A percentile compares a stretch with the other conserved stretches of the same genome.
These are phyloP conservation scores for Pteronotus mesoamericanus DNA, from an alignment of 2,797 vertebrate genomes.

Conservation along the genomic window DNA sequence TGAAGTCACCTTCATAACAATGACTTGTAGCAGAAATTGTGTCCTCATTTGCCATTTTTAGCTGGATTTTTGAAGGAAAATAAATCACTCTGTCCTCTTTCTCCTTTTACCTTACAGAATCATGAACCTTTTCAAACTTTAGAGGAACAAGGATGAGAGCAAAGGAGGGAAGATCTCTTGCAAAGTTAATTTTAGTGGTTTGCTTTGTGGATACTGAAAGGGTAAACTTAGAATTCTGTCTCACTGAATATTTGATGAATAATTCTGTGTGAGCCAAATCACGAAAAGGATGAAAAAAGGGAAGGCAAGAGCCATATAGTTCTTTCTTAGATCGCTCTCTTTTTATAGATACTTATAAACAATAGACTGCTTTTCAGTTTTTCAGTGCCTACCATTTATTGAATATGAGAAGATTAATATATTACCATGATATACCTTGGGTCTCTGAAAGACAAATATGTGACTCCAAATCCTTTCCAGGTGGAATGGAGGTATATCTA, in stretches of 20 bases:
- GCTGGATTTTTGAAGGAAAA: slow-evolving; percentile 52
- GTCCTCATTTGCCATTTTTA: slow-evolving; percentile 68
- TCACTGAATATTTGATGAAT: slow-evolving; percentile 9
- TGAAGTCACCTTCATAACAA: slow-evolving; percentile 69
- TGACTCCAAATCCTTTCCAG: background rate
- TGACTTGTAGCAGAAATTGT: slow-evolving; percentile 40
- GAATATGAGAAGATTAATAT: background rate
- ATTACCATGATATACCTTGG: background rate
- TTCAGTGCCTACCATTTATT: background rate
- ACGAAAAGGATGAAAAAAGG: background rate
- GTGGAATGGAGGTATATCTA: background rate
- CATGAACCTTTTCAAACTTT: background rate
- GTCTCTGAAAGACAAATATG: background rate
- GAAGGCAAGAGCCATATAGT: background rate
- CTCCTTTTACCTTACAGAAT: slow-evolving; percentile 32
- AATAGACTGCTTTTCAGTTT: background rate
- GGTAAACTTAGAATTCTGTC: background rate
- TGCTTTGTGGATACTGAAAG: background rate
- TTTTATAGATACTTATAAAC: background rate
- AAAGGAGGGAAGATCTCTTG: slow-evolving; percentile 10
- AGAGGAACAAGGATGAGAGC: background rate
- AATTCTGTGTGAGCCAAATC: slow-evolving; percentile 24
- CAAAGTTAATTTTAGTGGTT: slow-evolving; percentile 37
- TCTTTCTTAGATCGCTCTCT: background rate
- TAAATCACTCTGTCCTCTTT: slow-evolving; percentile 60